phyloP scores from a whole-genome alignment of 2,888 invertebrate species.

The Drosophila anceps region DNA sequence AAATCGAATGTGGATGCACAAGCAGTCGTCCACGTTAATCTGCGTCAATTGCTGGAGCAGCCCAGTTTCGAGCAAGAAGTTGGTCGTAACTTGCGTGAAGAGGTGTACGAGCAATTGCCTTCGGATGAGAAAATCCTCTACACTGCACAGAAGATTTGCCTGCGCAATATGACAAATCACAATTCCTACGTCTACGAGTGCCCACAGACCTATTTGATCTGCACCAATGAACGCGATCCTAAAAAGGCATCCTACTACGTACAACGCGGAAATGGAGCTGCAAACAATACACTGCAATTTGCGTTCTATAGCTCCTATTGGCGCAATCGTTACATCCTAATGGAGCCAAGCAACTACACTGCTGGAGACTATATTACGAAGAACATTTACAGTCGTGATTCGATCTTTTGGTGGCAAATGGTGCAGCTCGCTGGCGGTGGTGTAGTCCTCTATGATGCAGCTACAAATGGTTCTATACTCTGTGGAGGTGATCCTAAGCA shows the following conservation, averaged over 20 bases:
- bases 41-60: slow-evolving; percentile 45
- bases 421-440: slow-evolving; percentile 45
- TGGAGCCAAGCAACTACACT: slow-evolving; percentile 39
- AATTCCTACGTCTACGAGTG: slow-evolving; percentile 74
- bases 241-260: slow-evolving; percentile 67
- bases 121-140: slow-evolving; percentile 58
- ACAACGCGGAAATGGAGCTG: slow-evolving; percentile 43
- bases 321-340: slow-evolving; percentile 64
- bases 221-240: slow-evolving; percentile 61
- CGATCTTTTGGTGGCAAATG: slow-evolving; percentile 61
- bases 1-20: slow-evolving; percentile 27
- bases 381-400: slow-evolving; percentile 67
- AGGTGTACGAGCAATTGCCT: slow-evolving; percentile 54
- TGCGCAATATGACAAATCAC: slow-evolving; percentile 61
- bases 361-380: slow-evolving; percentile 51
- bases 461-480: slow-evolving; percentile 43
- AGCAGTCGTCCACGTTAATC: slow-evolving; percentile 37
- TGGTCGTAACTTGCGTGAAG: slow-evolving; percentile 12
- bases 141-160: slow-evolving; percentile 66
- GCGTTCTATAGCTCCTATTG: slow-evolving; percentile 70
- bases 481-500: slow-evolving; percentile 68
- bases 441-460: slow-evolving; percentile 61
- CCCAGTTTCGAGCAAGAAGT: slow-evolving; percentile 47
- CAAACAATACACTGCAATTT: slow-evolving; percentile 47
- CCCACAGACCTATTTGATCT: slow-evolving; percentile 72